Evolutionary conservation across 2,797 vertebrate genomes (phyloP), one percentile per base, ranked within the genome.

Genomic region (Micromesistius poutassou): DNA sequence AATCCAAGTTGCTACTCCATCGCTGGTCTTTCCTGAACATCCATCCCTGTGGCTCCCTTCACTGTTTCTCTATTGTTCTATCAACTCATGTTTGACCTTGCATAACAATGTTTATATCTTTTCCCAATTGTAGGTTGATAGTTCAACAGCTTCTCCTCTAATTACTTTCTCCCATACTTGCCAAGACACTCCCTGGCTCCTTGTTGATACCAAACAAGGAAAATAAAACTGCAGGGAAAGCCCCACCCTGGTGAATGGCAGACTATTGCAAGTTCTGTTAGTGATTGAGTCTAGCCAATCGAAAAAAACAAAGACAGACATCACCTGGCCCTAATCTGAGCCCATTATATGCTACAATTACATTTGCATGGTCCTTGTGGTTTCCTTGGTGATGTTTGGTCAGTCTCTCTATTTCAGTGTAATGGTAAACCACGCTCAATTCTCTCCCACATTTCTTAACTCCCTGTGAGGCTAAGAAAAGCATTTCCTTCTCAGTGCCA

Each of bases 401-500:
- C 55, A 22, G 5, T 62, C 55, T 62, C 55, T n/a, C 55, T 25
- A 9, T 62, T 62, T 62, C 22, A 62, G 6, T 25, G 55, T n/a
- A 25, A 62, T 13, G 5, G 68, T 31, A 16, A 30, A 71, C 68
- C 30, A 71, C 12, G 6, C 25, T 71, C 68, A 13, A 6, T 71
- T 30, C 68, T 50, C 22, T 12, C 68, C n/a, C 9, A 36, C 31
- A 7, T 42, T 30, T 16, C 72, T 28, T 13, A 66, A 1, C 71
- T 70, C 33, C 35, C 30, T 12, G 28, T 10, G 68, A 30, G 30
- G 25, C 30, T 2, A 30, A 71, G 12, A 10, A 25, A 72, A 38
- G 33, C 72, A 25, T 73, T 28, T 73, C 36, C 6, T 40, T 35
- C 14, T 71, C 19, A 84, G 76, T 73, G 22, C 77, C 40, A 70